Conservation (phyloP, 2,113 vertebrate genomes). For the Cavia porcellus region DNA sequence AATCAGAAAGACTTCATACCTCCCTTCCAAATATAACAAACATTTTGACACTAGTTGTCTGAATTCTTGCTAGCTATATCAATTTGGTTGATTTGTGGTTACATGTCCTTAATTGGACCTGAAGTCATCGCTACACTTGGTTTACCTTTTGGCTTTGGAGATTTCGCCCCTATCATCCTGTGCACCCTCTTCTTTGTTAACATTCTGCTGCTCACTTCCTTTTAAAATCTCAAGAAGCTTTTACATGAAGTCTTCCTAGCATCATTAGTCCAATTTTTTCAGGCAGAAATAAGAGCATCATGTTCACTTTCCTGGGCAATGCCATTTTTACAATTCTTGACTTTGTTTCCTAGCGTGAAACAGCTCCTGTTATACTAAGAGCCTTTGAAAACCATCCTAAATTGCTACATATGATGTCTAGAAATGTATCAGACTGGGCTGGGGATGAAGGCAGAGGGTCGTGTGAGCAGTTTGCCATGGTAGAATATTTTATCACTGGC, state of each 20-base stretch:
- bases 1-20: not conserved
- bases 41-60: not conserved
- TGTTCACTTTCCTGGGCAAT: conserved; percentile 2
- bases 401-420: not conserved
- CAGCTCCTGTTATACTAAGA: conserved; percentile 1
- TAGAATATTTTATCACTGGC: not conserved
- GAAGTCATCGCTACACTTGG: not conserved
- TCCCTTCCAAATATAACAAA: conserved; percentile 36
- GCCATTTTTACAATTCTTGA: conserved; percentile 5
- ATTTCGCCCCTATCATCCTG: not conserved
- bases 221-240: conserved; percentile 42
- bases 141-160: not conserved
- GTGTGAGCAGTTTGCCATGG: not conserved
- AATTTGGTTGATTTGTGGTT: not conserved
- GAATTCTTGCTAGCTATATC: not conserved
- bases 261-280: conserved; percentile 1
- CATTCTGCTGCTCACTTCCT: not conserved
- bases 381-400: conserved; percentile 24
- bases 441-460: not conserved
- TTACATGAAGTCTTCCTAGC: conserved; percentile 27
- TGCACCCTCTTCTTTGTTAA: not conserved
- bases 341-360: not conserved
- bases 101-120: not conserved
- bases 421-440: not conserved
- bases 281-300: conserved; percentile 29